Conservation (phyloP, 2,797 vertebrate species). For the Carapus acus region DNA sequence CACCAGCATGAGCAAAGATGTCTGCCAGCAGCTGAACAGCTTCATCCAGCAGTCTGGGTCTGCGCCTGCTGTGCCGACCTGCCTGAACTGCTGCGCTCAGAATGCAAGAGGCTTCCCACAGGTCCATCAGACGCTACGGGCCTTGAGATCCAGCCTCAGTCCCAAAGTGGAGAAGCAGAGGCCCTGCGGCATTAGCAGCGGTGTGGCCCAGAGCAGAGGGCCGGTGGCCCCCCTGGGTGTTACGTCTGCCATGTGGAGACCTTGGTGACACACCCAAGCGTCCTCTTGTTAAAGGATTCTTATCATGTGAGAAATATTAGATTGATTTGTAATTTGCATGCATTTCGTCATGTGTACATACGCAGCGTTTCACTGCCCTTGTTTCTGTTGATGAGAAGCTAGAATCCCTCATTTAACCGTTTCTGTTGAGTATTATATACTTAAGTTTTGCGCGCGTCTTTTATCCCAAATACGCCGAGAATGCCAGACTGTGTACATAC, state of each 20-base stretch:
- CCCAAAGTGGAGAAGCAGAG: constrained; percentile 36
- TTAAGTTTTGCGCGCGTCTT: constrained; percentile 59
- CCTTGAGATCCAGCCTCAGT: constrained; percentile 54
- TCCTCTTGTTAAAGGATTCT: too few species aligned
- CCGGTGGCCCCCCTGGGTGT: too few species aligned
- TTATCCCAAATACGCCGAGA: constrained; percentile 62
- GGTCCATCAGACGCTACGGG: constrained; percentile 60
- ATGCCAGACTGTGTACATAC: constrained; percentile 64
- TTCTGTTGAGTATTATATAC: constrained; percentile 71
- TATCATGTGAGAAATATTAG: constrained; percentile 13
- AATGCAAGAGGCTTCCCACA: constrained; percentile 50
- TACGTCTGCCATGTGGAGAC: too few species aligned
- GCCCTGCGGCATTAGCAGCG: constrained; percentile 11
- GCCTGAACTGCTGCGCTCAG: constrained; percentile 63
- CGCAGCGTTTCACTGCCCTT: constrained; percentile 15
- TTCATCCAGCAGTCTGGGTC: constrained; percentile 68
- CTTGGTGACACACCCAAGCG: background rate
- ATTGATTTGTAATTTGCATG: constrained; percentile 8
- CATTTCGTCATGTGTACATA: constrained; percentile 43
- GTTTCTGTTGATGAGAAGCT: constrained; percentile 42
- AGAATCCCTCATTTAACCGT: constrained; percentile 47
- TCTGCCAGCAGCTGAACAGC: constrained; percentile 63
- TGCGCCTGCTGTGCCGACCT: constrained; percentile 41
- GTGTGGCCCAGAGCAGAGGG: constrained; percentile 17
- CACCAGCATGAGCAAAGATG: constrained; percentile 63